These are phyloP conservation scores for Grallaria varia DNA, from an alignment of 2,113 vertebrate genomes.

Conservation along the genomic window DNA sequence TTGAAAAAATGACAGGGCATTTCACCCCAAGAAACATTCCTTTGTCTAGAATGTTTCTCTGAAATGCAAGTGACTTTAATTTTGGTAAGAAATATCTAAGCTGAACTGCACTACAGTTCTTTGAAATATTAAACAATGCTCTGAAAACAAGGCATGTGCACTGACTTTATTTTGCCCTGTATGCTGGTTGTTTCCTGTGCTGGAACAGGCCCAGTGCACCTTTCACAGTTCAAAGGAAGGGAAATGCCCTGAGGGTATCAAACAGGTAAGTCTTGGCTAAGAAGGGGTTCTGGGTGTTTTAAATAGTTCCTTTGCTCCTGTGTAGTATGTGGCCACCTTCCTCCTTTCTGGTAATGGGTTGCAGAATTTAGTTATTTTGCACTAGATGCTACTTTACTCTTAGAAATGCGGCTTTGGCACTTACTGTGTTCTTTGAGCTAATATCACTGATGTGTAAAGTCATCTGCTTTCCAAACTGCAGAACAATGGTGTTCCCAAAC, in stretches of 20 bases:
- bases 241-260: neutral
- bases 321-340: neutral
- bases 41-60: neutral
- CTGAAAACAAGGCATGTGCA: neutral
- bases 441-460: fast-evolving
- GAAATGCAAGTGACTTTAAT: neutral
- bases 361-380: neutral
- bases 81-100: neutral
- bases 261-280: neutral
- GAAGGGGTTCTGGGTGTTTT: neutral
- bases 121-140: slow-evolving; percentile 32
- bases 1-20: neutral
- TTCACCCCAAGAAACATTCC: neutral
- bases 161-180: slow-evolving; percentile 16
- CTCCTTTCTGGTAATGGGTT: neutral
- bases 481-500: neutral
- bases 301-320: neutral
- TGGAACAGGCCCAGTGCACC: neutral
- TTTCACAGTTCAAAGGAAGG: neutral
- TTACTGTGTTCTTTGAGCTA: neutral
- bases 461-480: neutral
- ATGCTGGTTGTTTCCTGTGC: fast-evolving
- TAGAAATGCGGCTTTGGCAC: neutral
- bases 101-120: slow-evolving; percentile 6
- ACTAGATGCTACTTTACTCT: neutral